A percentile compares a stretch with the other conserved stretches of the same genome.
phyloP scores from a whole-genome alignment of 2,113 vertebrate species.

The Balaeniceps rex region DNA sequence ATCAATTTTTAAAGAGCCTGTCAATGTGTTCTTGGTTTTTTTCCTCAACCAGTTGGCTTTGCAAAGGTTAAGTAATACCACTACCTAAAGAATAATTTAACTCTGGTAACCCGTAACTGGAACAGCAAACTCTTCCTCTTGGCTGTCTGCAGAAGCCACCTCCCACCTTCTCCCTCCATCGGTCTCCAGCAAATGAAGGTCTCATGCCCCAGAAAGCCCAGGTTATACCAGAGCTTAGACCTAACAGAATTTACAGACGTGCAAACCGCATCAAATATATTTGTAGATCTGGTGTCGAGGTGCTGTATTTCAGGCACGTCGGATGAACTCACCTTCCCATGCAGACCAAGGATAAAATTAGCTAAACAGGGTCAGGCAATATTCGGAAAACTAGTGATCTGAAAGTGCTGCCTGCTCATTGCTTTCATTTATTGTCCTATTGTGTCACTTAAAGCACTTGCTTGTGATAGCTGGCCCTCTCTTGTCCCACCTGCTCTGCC shows the following conservation, averaged over 20 bases:
- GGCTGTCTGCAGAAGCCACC: background rate
- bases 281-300: background rate
- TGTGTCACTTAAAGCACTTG: background rate
- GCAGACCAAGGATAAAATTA: background rate
- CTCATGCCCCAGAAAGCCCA: background rate
- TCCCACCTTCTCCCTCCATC: background rate
- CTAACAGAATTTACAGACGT: background rate
- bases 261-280: background rate
- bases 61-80: background rate
- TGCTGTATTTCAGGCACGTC: background rate
- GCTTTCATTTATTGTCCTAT: background rate
- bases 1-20: background rate
- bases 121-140: background rate
- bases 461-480: background rate
- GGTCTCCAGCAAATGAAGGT: background rate
- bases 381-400: background rate
- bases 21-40: background rate
- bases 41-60: accelerated
- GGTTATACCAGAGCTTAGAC: background rate
- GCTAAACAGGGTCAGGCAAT: background rate
- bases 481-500: background rate
- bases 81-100: background rate
- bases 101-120: background rate
- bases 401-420: background rate
- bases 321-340: background rate